Evolutionary conservation across 2,113 vertebrate genomes (phyloP).

Genomic region (Erinaceus europaeus): DNA sequence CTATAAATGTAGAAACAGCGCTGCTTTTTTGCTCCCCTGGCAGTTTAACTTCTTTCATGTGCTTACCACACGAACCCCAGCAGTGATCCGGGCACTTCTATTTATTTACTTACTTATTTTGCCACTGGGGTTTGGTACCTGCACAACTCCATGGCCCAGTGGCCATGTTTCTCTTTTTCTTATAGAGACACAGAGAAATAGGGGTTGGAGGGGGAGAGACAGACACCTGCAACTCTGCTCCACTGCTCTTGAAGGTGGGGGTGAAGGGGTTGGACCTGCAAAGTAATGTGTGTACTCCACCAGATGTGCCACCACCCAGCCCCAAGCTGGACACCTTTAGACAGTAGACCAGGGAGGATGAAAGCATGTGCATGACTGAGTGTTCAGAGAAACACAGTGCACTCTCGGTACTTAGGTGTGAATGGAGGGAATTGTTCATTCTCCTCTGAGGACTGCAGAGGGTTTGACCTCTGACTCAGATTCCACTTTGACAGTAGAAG

Average conservation of each 20-base stretch:
- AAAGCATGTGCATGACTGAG: accelerated
- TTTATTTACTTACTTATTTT: too few relatives aligned
- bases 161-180: too few relatives aligned
- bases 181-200: too few relatives aligned
- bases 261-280: too few relatives aligned
- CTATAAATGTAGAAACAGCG: neutral
- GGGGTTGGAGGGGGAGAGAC: too few relatives aligned
- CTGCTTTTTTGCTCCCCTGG: neutral
- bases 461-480: neutral
- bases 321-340: neutral
- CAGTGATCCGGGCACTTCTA: too few relatives aligned
- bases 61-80: accelerated
- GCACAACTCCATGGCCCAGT: too few relatives aligned
- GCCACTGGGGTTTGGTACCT: too few relatives aligned
- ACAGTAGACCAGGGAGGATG: neutral
- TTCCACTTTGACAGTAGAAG: neutral
- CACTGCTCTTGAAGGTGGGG: too few relatives aligned
- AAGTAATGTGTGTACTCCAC: too few relatives aligned
- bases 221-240: too few relatives aligned
- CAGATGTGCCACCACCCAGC: too few relatives aligned
- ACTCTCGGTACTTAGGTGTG: accelerated
- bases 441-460: neutral
- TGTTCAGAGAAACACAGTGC: neutral
- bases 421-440: neutral
- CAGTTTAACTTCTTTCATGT: neutral